Conservation (phyloP, 1,140 invertebrate species). For the Procambarus virginalis region DNA sequence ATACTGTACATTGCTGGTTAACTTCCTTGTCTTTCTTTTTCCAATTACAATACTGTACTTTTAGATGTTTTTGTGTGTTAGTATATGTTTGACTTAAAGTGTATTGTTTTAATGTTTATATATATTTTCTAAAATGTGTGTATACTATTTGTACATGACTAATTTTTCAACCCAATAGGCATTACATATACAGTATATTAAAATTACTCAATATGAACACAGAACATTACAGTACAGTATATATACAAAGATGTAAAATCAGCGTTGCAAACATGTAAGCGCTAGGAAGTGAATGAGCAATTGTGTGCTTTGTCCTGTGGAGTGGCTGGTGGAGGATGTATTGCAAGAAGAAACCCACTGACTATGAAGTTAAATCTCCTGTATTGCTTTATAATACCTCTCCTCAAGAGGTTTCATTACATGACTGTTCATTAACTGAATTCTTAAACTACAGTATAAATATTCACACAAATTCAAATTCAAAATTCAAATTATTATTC, state of each 20-base stretch:
- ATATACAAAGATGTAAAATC: constrained; percentile 12
- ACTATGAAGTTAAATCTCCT: constrained; percentile 19
- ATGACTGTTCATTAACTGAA: neutral
- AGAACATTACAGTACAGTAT: neutral
- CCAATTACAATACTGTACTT: neutral
- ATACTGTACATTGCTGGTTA: constrained; percentile 23
- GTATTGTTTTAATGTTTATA: too few relatives aligned
- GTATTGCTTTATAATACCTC: neutral
- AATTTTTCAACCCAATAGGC: too few relatives aligned
- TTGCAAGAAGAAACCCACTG: constrained; percentile 39
- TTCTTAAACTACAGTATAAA: neutral
- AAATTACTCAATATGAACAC: neutral
- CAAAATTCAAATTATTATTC: too few relatives aligned
- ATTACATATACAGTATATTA: neutral
- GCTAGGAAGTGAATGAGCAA: constrained; percentile 14
- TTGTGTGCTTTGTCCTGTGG: constrained; percentile 56
- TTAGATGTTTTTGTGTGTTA: too few relatives aligned
- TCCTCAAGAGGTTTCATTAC: neutral
- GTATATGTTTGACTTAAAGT: too few relatives aligned
- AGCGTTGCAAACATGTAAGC: constrained; percentile 37
- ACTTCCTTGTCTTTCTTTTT: constrained; percentile 18
- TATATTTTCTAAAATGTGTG: too few relatives aligned
- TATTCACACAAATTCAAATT: too few relatives aligned
- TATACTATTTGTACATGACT: too few relatives aligned
- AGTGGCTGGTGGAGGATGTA: constrained; percentile 39